phyloP scores from a whole-genome alignment of 2,113 vertebrate genomes.

The Vidua chalybeata region DNA sequence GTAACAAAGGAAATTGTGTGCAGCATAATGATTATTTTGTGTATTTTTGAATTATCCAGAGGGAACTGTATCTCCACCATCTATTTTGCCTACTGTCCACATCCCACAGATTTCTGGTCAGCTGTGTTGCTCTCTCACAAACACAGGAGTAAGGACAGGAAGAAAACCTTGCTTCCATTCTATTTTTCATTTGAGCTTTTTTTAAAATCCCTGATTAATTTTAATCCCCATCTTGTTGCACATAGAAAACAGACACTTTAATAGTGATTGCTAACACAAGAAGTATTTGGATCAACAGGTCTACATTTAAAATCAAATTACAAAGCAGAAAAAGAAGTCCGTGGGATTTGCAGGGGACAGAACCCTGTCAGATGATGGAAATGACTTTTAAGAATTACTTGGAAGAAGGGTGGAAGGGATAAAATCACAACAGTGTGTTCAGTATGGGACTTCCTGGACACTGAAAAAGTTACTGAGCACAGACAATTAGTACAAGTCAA shows the following conservation, averaged over 20 bases:
- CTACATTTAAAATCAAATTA: neutral
- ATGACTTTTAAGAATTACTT: neutral
- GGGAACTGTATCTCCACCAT: neutral
- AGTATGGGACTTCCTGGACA: neutral
- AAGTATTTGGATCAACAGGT: neutral
- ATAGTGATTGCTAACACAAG: neutral
- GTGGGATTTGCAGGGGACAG: neutral
- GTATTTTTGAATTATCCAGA: neutral
- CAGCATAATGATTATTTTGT: neutral
- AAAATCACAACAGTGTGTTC: neutral
- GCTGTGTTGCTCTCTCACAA: neutral
- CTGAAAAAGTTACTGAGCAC: neutral
- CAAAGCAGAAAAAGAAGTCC: neutral
- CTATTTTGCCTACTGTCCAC: neutral
- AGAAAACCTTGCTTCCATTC: neutral
- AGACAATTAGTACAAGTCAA: neutral
- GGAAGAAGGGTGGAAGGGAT: neutral
- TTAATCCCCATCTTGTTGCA: neutral
- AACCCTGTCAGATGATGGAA: neutral
- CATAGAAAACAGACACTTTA: neutral
- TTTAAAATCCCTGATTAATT: neutral
- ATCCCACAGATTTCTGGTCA: neutral
- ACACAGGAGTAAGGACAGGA: neutral
- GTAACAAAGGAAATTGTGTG: neutral
- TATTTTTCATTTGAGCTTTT: rapidly evolving